A percentile compares a stretch with the other conserved stretches of the same genome.
These are phyloP conservation scores for Panulirus ornatus DNA, from an alignment of 1,140 invertebrate species.

Conservation along the genomic window DNA sequence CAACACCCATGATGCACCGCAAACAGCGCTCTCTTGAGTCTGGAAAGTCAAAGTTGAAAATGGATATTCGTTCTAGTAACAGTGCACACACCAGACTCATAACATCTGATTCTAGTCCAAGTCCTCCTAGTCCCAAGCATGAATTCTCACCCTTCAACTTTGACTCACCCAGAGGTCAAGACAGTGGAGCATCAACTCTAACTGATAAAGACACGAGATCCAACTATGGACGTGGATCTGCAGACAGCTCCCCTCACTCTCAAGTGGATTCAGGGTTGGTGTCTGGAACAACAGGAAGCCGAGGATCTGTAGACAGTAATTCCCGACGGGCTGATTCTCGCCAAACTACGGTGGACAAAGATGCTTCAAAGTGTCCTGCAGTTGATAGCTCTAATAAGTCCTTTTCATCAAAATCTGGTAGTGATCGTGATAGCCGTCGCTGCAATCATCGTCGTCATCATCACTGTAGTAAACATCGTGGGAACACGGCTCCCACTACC, in stretches of 20 bases:
- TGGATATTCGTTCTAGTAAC: constrained; percentile 51
- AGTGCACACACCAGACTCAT: constrained; percentile 73
- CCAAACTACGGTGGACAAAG: constrained; percentile 46
- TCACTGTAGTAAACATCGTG: constrained; percentile 61
- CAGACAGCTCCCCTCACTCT: constrained; percentile 76
- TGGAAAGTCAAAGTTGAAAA: constrained; percentile 59
- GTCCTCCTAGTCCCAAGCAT: constrained; percentile 74
- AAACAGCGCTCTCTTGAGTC: constrained; percentile 76
- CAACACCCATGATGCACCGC: constrained; percentile 77
- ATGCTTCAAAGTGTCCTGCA: constrained; percentile 23
- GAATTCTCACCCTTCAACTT: constrained; percentile 72
- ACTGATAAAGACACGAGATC: constrained; percentile 72
- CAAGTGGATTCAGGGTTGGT: constrained; percentile 76
- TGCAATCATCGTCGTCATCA: constrained; percentile 67
- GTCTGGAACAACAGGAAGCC: constrained; percentile 76
- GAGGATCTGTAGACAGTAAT: constrained; percentile 75
- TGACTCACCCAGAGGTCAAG: constrained; percentile 69
- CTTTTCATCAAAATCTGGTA: constrained; percentile 43
- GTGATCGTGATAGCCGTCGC: constrained; percentile 57
- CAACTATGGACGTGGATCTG: constrained; percentile 72
- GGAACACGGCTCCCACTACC: constrained; percentile 45
- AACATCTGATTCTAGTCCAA: constrained; percentile 75
- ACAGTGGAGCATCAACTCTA: constrained; percentile 75
- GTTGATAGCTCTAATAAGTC: constrained; percentile 35
- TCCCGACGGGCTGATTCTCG: constrained; percentile 47